These are phyloP conservation scores for Drosophila parthenogenetica DNA, from an alignment of 2,888 invertebrate species.

Conservation along the genomic window DNA sequence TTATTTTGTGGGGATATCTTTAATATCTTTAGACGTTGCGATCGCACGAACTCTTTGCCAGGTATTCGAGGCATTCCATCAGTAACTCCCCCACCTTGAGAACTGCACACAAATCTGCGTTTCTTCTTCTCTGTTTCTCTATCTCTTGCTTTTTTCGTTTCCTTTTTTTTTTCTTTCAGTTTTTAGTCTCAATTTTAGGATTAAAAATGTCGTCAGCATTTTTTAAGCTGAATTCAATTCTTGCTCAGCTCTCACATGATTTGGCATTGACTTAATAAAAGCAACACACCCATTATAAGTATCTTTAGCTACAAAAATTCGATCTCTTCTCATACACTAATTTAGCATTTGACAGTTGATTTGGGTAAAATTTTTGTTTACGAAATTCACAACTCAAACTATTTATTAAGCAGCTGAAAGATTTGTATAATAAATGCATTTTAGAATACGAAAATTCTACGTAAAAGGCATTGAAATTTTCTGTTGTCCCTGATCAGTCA, in stretches of 20 bases:
- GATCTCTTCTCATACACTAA: conserved; percentile 43
- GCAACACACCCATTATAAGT: conserved; percentile 39
- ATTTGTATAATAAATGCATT: conserved; percentile 17
- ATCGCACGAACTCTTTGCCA: conserved; percentile 70
- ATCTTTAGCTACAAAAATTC: conserved; percentile 13
- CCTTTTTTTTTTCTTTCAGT: conserved; percentile 15
- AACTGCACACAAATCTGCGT: conserved; percentile 46
- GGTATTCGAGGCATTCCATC: conserved; percentile 59
- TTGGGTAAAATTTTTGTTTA: conserved; percentile 74
- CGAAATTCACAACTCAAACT: conserved; percentile 26
- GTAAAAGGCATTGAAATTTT: conserved; percentile 36
- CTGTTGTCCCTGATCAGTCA: conserved; percentile 49
- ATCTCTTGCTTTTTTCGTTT: conserved; percentile 3
- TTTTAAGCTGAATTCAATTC: conserved; percentile 70
- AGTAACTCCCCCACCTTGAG: conserved; percentile 57
- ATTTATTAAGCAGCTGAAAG: conserved; percentile 46
- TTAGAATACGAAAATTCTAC: conserved; percentile 12
- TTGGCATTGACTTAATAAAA: conserved; percentile 71
- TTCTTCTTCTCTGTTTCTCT: conserved; percentile 8
- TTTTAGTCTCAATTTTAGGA: conserved; percentile 78
- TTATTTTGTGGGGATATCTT: conserved; percentile 36
- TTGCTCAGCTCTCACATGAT: conserved; percentile 31
- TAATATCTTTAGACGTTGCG: conserved; percentile 70
- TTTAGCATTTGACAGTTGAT: conserved; percentile 74
- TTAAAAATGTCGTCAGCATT: conserved; percentile 80